Evolutionary conservation across 2,113 vertebrate genomes (phyloP), one percentile per base, ranked within the genome.

Genomic region (Scytalopus superciliaris): DNA sequence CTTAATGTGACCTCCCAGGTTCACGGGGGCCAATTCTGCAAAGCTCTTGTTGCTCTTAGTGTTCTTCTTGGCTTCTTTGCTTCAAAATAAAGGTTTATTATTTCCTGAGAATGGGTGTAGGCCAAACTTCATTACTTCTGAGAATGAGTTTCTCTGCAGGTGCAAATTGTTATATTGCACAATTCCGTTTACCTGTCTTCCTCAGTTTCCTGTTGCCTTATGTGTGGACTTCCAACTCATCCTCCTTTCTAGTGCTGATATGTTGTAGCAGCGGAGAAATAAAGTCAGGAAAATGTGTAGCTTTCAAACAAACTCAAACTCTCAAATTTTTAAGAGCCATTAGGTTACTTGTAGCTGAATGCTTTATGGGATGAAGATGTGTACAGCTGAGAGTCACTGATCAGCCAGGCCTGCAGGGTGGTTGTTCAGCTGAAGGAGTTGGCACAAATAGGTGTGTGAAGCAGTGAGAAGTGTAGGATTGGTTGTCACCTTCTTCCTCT

Each of bases 81-180:
- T 92, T 52, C 37, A 70, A 80, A 88, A 70, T 33, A 66, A 91
- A 67, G 14, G 21, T 21, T 87, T 91, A 60, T 81, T 92, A 82
- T 91, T 93, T 91, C 72, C 90, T 74, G 16, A 70, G 24, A 9
- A 10, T 49, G 68, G 19, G 4, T 56, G 63, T 73, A 55, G 59
- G 42, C 35, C 31, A 39, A 40, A 88, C 19, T 52, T 67, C 35
- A 31, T 79, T 94, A 33, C 19, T 70, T 53, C 45, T 76, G 42
- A 82, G n/a, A 70, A 77, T 12, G 12, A 59, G 31, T 47, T 84
- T 64, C 33, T 94, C 17, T 70, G 55, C 15, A 47, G 63, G 67
- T 76, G 35, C 19, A 56, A 70, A 55, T 44, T 67, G 23, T 68
- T 82, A 7, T 4, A 31, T 39, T 33, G 13, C 37, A 66, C 33